Percentiles rank a stretch among this genome's conserved stretches.
Conservation (phyloP, 2,888 invertebrate genomes). For the Campopleginae sp. region DNA sequence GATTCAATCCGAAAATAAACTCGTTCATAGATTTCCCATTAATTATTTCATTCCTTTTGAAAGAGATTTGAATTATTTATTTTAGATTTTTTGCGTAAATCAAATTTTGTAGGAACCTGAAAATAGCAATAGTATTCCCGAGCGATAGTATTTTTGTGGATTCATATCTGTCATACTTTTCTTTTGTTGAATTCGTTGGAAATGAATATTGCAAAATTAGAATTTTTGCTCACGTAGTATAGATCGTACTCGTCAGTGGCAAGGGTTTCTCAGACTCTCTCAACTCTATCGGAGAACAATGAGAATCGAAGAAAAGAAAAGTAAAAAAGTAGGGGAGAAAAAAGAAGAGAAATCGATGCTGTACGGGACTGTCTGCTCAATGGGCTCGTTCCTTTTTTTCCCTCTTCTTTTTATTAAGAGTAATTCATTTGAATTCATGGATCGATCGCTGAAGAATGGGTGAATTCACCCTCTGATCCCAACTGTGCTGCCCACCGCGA, state of each 20-base stretch:
- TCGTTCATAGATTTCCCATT: background rate
- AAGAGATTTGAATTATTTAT: background rate
- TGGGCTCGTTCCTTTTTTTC: constrained; percentile 44
- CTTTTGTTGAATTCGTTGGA: background rate
- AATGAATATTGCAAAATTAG: background rate
- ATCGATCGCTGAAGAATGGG: constrained; percentile 49
- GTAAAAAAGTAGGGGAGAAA: constrained; percentile 6
- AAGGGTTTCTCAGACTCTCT: constrained; percentile 46
- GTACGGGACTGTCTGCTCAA: constrained; percentile 42
- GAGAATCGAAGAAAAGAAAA: constrained; percentile 47
- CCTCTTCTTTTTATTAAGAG: constrained; percentile 51
- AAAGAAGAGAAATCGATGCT: constrained; percentile 51
- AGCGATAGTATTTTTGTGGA: background rate
- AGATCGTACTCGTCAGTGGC: constrained; percentile 26
- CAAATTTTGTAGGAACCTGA: background rate
- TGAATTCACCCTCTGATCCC: constrained; percentile 47
- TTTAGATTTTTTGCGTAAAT: background rate
- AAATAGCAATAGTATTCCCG: background rate
- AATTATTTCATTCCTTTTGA: background rate
- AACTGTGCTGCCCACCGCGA: constrained; percentile 29
- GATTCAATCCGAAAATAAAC: background rate
- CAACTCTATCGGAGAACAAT: constrained; percentile 50
- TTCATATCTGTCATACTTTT: background rate
- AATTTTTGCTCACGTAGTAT: constrained; percentile 15
- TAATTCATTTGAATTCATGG: constrained; percentile 57